Conservation (phyloP, 2,113 vertebrate species). For the Pseudolaguvia tuberculata region DNA sequence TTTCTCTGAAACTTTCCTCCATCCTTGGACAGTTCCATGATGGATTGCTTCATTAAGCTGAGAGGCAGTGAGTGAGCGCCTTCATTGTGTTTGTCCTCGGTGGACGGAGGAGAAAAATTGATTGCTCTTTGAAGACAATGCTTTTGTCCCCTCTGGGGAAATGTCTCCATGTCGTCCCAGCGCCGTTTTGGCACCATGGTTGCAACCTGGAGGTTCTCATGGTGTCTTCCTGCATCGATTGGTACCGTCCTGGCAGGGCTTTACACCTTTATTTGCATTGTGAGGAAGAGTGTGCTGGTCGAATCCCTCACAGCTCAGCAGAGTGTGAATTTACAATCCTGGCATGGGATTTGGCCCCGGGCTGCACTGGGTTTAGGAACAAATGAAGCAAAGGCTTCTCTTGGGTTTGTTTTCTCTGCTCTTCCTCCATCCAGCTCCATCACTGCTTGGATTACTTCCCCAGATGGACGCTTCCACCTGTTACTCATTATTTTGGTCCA, state of each 20-base stretch:
- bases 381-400: slow-evolving; percentile 1
- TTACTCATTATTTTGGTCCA: neutral
- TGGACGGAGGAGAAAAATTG: slow-evolving; percentile 62
- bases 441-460: neutral
- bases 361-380: slow-evolving; percentile 2
- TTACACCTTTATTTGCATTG: slow-evolving; percentile 3
- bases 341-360: slow-evolving; percentile 5
- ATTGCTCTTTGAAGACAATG: slow-evolving; percentile 61
- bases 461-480: neutral
- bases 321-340: slow-evolving; percentile 11
- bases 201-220: neutral
- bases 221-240: slow-evolving; percentile 35
- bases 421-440: neutral
- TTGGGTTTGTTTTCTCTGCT: neutral
- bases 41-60: slow-evolving; percentile 73
- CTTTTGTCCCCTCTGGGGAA: slow-evolving; percentile 62
- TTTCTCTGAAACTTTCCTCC: neutral
- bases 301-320: neutral
- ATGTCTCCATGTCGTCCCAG: slow-evolving; percentile 60
- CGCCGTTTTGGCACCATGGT: slow-evolving; percentile 8
- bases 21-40: slow-evolving; percentile 62
- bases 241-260: slow-evolving; percentile 1
- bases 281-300: neutral
- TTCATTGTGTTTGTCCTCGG: slow-evolving; percentile 68
- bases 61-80: slow-evolving; percentile 70